These are phyloP conservation scores for Trigoniulus corallinus DNA, from an alignment of 1,140 invertebrate genomes.

Conservation along the genomic window DNA sequence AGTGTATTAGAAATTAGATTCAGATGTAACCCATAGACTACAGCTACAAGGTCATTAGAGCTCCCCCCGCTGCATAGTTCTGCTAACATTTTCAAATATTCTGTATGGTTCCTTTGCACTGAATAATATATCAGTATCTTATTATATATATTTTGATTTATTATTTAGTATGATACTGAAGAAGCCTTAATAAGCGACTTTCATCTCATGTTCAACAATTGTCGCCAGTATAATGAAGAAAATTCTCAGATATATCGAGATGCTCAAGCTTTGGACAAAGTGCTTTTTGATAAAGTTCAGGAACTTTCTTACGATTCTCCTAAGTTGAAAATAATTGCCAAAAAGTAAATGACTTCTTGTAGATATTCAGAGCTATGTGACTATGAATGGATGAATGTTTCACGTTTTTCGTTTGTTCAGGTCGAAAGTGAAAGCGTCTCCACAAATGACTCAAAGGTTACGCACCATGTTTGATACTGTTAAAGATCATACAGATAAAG, in stretches of 20 bases:
- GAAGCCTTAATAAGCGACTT: constrained; percentile 49
- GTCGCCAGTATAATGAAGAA: constrained; percentile 90
- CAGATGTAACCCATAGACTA: no score
- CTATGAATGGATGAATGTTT: not conserved
- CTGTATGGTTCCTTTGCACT: not conserved
- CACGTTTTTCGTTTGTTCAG: not conserved
- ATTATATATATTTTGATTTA: not conserved
- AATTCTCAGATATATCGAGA: constrained; percentile 87
- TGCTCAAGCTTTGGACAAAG: constrained; percentile 69
- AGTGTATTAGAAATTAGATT: no score
- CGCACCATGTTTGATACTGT: constrained; percentile 78
- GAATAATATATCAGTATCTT: not conserved
- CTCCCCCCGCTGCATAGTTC: no score
- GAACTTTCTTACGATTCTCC: constrained; percentile 38
- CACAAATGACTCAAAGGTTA: constrained; percentile 45
- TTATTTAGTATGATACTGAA: constrained; percentile 38
- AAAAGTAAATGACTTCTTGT: constrained; percentile 1
- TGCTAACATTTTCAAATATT: constrained; percentile 26
- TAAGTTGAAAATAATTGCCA: constrained; percentile 4
- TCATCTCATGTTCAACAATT: constrained; percentile 86
- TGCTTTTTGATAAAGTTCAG: constrained; percentile 64
- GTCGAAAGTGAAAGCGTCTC: constrained; percentile 3
- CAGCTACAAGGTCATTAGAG: no score
- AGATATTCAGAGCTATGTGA: not conserved
- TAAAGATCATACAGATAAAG: constrained; percentile 48